phyloP scores from a whole-genome alignment of 2,113 vertebrate species.

The Paradisaea rubra region DNA sequence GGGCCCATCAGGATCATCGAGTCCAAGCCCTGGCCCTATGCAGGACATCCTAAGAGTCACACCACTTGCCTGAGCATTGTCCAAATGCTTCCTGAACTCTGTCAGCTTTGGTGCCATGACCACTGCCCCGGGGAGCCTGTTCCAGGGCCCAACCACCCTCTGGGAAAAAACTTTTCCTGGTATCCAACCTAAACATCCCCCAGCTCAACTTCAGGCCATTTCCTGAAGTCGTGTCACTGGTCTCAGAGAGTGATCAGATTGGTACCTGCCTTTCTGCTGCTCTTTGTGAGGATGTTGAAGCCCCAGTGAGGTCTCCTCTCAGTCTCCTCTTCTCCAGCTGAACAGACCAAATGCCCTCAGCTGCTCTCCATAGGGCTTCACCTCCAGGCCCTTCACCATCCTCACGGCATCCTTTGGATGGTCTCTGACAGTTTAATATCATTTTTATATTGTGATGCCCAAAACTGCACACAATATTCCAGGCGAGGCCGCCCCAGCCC shows the following conservation, averaged over 20 bases:
- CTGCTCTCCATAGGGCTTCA: accelerated
- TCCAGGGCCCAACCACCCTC: not conserved
- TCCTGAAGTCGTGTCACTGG: not conserved
- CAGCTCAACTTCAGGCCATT: not conserved
- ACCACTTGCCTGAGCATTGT: accelerated
- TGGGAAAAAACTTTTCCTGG: not conserved
- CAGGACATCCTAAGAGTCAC: not conserved
- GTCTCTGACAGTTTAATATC: not conserved
- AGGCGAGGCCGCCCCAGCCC: accelerated
- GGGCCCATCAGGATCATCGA: not conserved
- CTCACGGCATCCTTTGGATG: not conserved
- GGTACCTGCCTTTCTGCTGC: not conserved
- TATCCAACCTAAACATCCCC: not conserved
- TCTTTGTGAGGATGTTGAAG: not conserved
- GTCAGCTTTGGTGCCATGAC: not conserved
- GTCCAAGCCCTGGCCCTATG: not conserved
- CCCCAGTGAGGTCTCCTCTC: not conserved
- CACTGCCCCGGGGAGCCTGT: not conserved
- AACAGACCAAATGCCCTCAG: not conserved
- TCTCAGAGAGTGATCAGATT: not conserved
- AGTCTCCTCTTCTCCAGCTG: not conserved
- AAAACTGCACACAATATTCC: not conserved
- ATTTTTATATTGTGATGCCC: accelerated
- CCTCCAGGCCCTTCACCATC: not conserved
- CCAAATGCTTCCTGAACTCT: not conserved